A percentile compares a stretch with the other conserved stretches of the same genome.
These are phyloP conservation scores for Lasioglossum calceatum DNA, from an alignment of 2,888 invertebrate genomes.

Conservation along the genomic window DNA sequence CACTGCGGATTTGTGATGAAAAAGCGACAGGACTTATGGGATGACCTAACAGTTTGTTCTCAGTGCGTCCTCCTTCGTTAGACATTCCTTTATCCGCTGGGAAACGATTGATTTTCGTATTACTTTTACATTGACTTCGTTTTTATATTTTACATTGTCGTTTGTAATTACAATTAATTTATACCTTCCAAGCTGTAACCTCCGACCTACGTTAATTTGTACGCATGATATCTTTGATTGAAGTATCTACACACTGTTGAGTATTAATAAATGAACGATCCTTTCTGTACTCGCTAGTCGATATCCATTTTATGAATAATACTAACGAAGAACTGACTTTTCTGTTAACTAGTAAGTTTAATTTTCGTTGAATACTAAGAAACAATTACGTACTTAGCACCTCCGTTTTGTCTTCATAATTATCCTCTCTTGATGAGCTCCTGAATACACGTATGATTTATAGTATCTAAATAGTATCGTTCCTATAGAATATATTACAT, in stretches of 20 bases:
- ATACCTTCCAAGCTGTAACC: background rate
- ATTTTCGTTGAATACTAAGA: background rate
- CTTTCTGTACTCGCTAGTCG: background rate
- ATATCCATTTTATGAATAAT: background rate
- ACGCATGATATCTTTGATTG: background rate
- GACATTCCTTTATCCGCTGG: background rate
- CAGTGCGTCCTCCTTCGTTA: background rate
- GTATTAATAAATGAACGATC: constrained; percentile 4
- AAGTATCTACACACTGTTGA: constrained; percentile 1
- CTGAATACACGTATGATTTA: background rate
- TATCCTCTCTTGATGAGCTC: background rate
- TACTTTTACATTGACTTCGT: background rate
- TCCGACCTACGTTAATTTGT: background rate
- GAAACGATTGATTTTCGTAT: background rate
- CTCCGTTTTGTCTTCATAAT: background rate
- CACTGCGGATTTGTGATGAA: background rate
- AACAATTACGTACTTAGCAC: background rate
- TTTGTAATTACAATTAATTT: constrained; percentile 10
- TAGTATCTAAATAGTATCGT: background rate
- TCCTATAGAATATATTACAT: background rate
- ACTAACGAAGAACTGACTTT: constrained; percentile 6
- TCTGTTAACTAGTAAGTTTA: background rate
- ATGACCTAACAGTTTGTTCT: background rate
- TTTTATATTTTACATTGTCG: background rate
- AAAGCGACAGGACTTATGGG: background rate